Base-by-base conservation (phyloP, 2,888 invertebrate genomes). In the Halictus quadricinctus region DNA sequence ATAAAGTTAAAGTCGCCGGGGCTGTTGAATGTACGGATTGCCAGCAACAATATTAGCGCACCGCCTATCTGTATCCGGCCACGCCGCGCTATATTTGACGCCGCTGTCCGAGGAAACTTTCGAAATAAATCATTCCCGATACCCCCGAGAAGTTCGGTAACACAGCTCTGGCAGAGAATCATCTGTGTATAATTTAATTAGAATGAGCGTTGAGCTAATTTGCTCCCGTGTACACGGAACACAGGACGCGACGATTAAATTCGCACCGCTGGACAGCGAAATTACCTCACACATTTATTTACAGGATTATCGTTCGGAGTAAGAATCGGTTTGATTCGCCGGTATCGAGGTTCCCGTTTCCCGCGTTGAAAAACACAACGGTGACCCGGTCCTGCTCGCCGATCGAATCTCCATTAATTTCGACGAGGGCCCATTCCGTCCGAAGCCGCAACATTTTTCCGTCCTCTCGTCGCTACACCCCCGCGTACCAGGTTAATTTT, bases 321-420 rank as follows among this genome's bases (percentile, higher is more conserved):
- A 29, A 7, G 64, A 7, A 64, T 64, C 7, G 13, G 15, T 29
- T 64, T 29, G 15, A 29, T 25, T 64, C 64, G 29, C 5, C 64
- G 7, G 5, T 29, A 29, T 25, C 2, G 25, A 64, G 29, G 72
- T 74, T 69, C 43, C 60, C 81, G 64, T 84, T 81, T 77, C 15
- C 43, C 48, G 64, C 46, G 36, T 77, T 81, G 64, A 75, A 78
- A 81, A 85, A 80, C 80, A 76, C 80, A 81, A 64, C 21, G 43
- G 74, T 54, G 79, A 79, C 79, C 58, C 69, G 70, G 79, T 75
- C 50, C 85, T 75, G 72, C 73, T 80, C 80, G 80, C 73, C 82
- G 83, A 86, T 88, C 88, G 86, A 88, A 86, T 87, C 81, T 84
- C 88, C 87, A 87, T 89, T 87, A 89, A 89, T 90, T 89, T 84